Percentiles rank a stretch among this genome's conserved stretches.
Evolutionary conservation across 2,797 vertebrate genomes (phyloP).

Genomic region (Alectoris magna): DNA sequence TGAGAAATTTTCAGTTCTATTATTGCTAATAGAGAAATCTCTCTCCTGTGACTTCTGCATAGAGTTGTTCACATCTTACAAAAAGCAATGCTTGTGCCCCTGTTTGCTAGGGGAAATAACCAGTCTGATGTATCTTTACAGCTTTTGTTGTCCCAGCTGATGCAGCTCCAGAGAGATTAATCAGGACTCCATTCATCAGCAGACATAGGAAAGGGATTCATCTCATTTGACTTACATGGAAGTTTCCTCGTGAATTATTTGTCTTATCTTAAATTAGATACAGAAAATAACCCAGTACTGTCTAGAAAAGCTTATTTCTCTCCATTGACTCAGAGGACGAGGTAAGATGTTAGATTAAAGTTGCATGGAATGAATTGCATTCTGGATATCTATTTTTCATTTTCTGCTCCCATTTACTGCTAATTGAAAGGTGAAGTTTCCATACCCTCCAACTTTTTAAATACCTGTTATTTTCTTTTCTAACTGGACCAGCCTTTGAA

Average conservation of each 20-base stretch:
- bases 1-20: background rate
- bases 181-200: background rate
- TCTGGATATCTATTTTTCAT: background rate
- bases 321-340: background rate
- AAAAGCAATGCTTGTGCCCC: accelerated
- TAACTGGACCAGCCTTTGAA: background rate
- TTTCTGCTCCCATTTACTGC: background rate
- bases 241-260: background rate
- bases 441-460: background rate
- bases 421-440: background rate
- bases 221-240: background rate
- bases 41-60: background rate
- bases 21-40: background rate
- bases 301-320: background rate
- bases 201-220: background rate
- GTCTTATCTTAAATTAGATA: background rate
- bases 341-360: background rate
- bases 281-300: background rate
- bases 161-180: background rate
- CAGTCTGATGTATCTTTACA: background rate
- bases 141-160: background rate
- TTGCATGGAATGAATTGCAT: background rate
- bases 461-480: background rate
- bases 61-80: background rate
- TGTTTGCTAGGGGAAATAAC: background rate